Conservation (phyloP, 2,888 invertebrate species). For the Amiota mariae region DNA sequence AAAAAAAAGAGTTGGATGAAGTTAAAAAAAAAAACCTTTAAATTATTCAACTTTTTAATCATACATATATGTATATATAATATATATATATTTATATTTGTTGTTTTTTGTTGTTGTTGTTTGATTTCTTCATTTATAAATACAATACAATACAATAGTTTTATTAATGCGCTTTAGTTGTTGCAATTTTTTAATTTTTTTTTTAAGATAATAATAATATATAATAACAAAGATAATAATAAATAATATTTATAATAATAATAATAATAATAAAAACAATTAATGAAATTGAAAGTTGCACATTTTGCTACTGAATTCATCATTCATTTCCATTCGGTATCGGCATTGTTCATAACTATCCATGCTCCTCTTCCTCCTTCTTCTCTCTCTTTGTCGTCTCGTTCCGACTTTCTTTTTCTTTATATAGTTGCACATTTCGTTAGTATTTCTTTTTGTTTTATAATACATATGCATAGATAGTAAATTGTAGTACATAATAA, state of each 20-base stretch:
- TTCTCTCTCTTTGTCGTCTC: no score
- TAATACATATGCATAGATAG: no score
- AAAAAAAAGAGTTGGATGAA: no score
- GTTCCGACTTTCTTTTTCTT: no score
- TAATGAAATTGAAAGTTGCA: conserved; percentile 23
- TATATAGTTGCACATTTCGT: no score
- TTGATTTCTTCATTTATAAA: conserved; percentile 25
- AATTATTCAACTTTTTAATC: not conserved
- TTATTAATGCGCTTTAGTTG: conserved; percentile 24
- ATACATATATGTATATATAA: no score
- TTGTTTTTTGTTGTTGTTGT: conserved; percentile 52
- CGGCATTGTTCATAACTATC: no score
- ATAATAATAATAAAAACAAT: conserved; percentile 48
- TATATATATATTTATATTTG: conserved; percentile 49
- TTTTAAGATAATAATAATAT: conserved; percentile 50
- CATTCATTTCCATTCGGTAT: no score
- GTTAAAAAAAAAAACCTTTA: conserved; percentile 21
- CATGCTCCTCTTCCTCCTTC: no score
- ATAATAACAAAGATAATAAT: conserved; percentile 50
- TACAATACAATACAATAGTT: conserved; percentile 40
- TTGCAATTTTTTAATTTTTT: not conserved
- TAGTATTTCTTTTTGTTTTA: no score
- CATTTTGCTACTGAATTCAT: conserved; percentile 5
- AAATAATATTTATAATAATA: conserved; percentile 31
- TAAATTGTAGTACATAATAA: not conserved